Conservation (phyloP, 2,113 vertebrate species). For the Nycticebus coucang region DNA sequence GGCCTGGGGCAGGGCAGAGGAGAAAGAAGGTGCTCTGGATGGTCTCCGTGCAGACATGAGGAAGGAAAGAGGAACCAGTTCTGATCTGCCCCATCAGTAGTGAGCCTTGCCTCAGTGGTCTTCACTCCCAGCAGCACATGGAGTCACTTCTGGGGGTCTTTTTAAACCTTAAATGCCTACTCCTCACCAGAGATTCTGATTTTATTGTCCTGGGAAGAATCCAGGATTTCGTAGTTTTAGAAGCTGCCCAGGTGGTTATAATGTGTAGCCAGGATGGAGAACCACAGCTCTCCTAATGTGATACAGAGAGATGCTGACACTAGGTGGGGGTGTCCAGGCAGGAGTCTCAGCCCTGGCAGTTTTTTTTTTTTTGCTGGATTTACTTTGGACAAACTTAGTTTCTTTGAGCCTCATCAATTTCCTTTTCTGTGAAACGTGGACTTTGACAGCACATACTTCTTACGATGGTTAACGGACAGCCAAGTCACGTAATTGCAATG, state of each 20-base stretch:
- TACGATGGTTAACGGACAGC: not conserved
- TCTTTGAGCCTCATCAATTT: not conserved
- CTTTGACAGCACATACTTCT: not conserved
- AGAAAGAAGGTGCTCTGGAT: not conserved
- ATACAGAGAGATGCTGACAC: not conserved
- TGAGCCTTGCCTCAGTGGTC: not conserved
- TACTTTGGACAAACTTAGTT: not conserved
- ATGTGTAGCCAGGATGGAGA: not conserved
- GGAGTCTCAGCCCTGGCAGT: not conserved
- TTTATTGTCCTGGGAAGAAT: not conserved
- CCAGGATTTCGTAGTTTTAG: not conserved
- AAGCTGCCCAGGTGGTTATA: not conserved
- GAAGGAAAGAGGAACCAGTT: not conserved
- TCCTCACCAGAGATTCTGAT: not conserved
- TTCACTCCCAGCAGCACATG: not conserved
- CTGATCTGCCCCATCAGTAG: not conserved
- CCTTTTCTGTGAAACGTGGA: not conserved
- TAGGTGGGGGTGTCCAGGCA: not conserved
- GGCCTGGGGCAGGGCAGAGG: not conserved
- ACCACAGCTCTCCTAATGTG: not conserved
- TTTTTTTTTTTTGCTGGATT: not conserved
- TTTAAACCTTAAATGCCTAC: not conserved
- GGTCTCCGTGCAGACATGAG: not conserved
- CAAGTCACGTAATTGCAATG: not conserved
- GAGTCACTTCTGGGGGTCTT: not conserved